Evolutionary conservation across 2,888 invertebrate genomes (phyloP), one percentile per base, ranked within the genome.

Genomic region (Crepidodera aurea): DNA sequence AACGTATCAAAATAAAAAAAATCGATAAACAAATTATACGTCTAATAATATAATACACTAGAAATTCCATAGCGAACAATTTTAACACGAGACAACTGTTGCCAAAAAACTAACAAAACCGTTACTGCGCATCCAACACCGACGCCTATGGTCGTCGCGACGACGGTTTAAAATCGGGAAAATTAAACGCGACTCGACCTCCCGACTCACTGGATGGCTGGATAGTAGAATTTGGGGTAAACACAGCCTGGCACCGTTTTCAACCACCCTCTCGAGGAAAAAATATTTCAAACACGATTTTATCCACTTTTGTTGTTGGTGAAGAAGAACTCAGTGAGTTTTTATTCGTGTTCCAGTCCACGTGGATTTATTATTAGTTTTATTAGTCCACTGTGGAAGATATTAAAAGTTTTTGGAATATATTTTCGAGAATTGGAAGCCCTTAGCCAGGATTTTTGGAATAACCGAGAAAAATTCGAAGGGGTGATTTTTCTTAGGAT

Each of bases 201-300:
- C 71, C 64, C 68, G 73, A 66, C 67, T 51, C 64, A 78, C 84
- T 84, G 84, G 83, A 84, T 84, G 83, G 83, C 84, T 85, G 83
- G 82, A 83, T 79, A 75, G 74, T 59, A 63, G 64, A 60, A 51
- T 54, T 60, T 64, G 64, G 60, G 67, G 65, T 64, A 77, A 71
- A 65, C 75, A 75, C 77, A 68, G 75, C 75, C 78, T 79, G 78
- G 77, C 76, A 79, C 78, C 72, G 73, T 55, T 42, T 51, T 48
- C 46, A n/a, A 34, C 10, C 22, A 51, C 42, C 55, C 50, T 39
- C 55, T 58, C 59, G 54, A 42, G 16, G 40, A 46, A 62, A 46
- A 32, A 27, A 10, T 27, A 54, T 39, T 29, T 40, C 51, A 53
- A 44, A 29, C 29, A 34, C 34, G 32, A 46, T 22, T 46, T 46